A percentile compares a stretch with the other conserved stretches of the same genome.
These are phyloP conservation scores for Mylabris phalerata DNA, from an alignment of 1,140 invertebrate species.

Conservation along the genomic window DNA sequence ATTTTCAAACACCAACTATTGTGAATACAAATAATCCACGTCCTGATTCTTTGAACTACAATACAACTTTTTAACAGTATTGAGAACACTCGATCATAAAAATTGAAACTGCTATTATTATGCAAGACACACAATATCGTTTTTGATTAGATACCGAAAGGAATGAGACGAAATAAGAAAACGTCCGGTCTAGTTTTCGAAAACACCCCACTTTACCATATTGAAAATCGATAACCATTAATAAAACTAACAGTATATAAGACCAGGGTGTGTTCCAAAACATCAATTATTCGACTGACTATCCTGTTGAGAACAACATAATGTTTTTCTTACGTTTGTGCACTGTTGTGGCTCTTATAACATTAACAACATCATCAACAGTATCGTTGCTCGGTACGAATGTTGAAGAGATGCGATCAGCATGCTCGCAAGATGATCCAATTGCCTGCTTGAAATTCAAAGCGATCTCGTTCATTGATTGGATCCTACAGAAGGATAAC, in stretches of 20 bases:
- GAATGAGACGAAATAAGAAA: slow-evolving; percentile 3
- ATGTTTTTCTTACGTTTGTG: slow-evolving; percentile 11
- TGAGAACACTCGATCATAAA: too few relatives aligned
- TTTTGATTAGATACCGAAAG: too few relatives aligned
- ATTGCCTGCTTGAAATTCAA: slow-evolving; percentile 76
- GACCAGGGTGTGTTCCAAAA: slow-evolving; percentile 15
- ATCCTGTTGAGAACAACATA: neutral
- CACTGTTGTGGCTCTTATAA: slow-evolving; percentile 44
- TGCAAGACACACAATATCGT: too few relatives aligned
- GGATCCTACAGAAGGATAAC: slow-evolving; percentile 67
- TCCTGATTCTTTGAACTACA: slow-evolving; percentile 14
- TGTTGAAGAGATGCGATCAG: slow-evolving; percentile 63
- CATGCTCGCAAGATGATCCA: slow-evolving; percentile 63
- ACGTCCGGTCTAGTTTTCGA: slow-evolving; percentile 15
- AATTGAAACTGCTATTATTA: too few relatives aligned
- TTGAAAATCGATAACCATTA: too few relatives aligned
- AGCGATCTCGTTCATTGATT: slow-evolving; percentile 67
- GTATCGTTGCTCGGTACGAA: slow-evolving; percentile 60
- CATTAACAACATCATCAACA: slow-evolving; percentile 51
- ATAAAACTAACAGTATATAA: slow-evolving; percentile 8
- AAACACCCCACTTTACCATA: neutral
- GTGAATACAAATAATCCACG: slow-evolving; percentile 12
- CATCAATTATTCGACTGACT: slow-evolving; percentile 10
- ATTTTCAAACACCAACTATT: neutral
- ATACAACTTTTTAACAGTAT: neutral